Evolutionary conservation across 2,797 vertebrate species (phyloP).

Genomic region (Discoglossus pictus): DNA sequence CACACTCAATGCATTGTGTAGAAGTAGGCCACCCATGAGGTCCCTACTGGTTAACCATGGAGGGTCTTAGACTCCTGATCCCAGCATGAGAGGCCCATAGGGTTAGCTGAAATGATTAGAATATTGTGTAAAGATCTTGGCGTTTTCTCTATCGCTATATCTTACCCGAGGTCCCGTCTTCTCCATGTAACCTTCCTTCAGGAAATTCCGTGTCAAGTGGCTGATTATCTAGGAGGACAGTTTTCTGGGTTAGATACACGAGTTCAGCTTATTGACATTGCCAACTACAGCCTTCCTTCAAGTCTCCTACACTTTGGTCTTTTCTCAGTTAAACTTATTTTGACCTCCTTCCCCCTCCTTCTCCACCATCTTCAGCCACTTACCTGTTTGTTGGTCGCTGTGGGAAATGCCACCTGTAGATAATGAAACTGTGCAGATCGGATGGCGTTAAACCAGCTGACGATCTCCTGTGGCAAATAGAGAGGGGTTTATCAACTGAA

Average conservation of each 20-base stretch:
- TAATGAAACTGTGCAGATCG: constrained; percentile 86
- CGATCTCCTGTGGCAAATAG: constrained; percentile 74
- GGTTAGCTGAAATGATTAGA: neutral
- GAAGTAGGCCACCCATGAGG: no score
- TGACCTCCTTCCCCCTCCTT: no score
- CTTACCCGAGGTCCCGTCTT: constrained; percentile 86
- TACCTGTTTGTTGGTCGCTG: constrained; percentile 82
- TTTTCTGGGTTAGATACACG: neutral
- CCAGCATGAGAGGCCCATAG: no score
- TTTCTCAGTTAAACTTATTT: no score
- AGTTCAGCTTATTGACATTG: neutral
- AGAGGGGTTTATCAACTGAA: neutral
- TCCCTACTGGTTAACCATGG: no score
- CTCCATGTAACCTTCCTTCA: constrained; percentile 91
- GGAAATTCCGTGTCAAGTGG: constrained; percentile 82
- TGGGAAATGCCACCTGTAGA: constrained; percentile 87
- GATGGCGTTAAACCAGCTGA: constrained; percentile 89
- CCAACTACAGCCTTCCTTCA: neutral
- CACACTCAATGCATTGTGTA: no score
- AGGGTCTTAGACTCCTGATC: no score
- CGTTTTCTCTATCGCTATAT: neutral
- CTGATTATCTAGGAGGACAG: constrained; percentile 73
- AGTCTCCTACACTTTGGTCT: neutral
- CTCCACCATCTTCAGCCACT: constrained; percentile 35
- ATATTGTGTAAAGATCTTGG: neutral